These are phyloP conservation scores for Gymnarchus niloticus DNA, from an alignment of 2,113 vertebrate genomes.

Conservation along the genomic window DNA sequence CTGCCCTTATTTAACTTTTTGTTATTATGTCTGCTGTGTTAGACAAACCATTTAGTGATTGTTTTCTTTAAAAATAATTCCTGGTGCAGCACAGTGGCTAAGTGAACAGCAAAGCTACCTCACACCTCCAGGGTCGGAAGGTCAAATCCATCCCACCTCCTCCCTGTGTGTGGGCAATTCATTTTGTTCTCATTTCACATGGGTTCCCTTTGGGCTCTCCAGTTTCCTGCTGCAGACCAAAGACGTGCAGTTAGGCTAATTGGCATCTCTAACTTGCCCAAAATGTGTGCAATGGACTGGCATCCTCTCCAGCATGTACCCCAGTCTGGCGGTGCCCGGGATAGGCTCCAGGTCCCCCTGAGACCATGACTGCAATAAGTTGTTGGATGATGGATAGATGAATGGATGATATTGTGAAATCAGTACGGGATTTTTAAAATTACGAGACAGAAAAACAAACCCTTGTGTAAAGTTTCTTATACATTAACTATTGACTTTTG, in stretches of 20 bases:
- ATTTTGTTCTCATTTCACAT: background rate
- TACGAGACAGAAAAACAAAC: background rate
- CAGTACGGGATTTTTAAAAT: background rate
- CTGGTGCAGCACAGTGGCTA: background rate
- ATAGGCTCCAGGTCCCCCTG: background rate
- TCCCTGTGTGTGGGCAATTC: background rate
- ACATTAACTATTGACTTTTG: constrained; percentile 10
- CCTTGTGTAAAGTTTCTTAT: constrained; percentile 2
- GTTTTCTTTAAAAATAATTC: background rate
- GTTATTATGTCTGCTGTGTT: background rate
- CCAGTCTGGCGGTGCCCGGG: background rate
- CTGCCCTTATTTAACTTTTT: background rate
- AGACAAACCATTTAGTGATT: background rate
- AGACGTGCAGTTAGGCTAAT: background rate
- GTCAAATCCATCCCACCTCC: background rate
- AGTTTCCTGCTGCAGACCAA: background rate
- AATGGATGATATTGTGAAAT: background rate
- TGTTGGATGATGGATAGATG: too few relatives aligned
- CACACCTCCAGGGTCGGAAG: background rate
- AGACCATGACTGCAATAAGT: background rate
- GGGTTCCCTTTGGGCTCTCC: background rate
- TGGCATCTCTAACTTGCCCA: background rate
- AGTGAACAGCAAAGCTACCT: background rate
- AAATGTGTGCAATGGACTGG: background rate
- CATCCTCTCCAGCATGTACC: background rate